Evolutionary conservation across 1,140 invertebrate genomes (phyloP), one percentile per base, ranked within the genome.

Genomic region (Drosophila insularis): DNA sequence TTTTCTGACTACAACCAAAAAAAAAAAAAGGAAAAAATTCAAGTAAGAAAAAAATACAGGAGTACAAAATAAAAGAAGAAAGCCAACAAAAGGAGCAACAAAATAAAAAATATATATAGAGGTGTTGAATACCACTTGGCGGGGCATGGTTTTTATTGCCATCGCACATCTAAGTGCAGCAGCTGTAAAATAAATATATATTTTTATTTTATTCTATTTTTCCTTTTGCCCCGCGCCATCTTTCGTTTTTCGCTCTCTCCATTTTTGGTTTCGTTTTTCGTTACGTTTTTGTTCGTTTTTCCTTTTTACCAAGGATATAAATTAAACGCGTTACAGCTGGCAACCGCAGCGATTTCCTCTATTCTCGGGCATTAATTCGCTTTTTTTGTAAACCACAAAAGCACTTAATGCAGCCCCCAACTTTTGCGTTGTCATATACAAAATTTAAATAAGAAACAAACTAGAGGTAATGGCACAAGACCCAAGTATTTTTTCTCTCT

Each of bases 101-200:
- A 69, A 43, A 73, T 5, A 27, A 27, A 27, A 27, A 27, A 6
- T 1, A 27, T 27, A 27, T 27, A 27, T 63, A 80, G 79, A 87
- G 82, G 82, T 87, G 82, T 87, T 87, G 82, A 87, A 87, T 89
- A 84, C 84, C 84, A 87, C 79, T 87, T 74, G 82, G 79, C 79
- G 79, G 73, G 73, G 80, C 72, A 35, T 87, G 82, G 79, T 89
- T 87, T 87, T 87, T 87, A 87, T 87, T 87, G 84, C 82, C 72
- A 58, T 78, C 74, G 68, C 76, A 69, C 74, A 80, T 87, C 82
- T 87, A 87, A 87, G 82, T 87, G 82, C 82, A 81, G 81, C 81
- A 89, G 82, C 82, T 87, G 82, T 79, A 89, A 89, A 87, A 87
- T 87, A 87, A 87, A 87, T 87, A 89, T 87, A 82, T 87, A 89